Evolutionary conservation across 1,140 invertebrate genomes (phyloP).

Genomic region (Nomia melanderi): DNA sequence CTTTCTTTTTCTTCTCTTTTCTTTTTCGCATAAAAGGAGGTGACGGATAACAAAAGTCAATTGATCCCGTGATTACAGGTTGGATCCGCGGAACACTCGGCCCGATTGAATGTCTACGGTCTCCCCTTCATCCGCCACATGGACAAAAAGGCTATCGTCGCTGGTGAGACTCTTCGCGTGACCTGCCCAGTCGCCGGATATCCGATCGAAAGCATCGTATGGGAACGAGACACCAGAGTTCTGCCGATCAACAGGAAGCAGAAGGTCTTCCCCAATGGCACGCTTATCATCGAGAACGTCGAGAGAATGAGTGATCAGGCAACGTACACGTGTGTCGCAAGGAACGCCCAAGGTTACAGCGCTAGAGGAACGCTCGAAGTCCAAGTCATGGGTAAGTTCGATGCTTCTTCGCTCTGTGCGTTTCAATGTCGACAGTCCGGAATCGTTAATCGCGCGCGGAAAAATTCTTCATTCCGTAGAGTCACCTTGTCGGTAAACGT

Average conservation of each 20-base stretch:
- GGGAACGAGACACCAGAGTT: constrained; percentile 91
- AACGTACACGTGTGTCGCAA: constrained; percentile 95
- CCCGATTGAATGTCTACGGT: constrained; percentile 95
- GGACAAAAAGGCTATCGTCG: constrained; percentile 97
- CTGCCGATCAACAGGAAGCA: constrained; percentile 97
- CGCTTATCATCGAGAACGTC: constrained; percentile 95
- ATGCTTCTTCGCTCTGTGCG: background rate
- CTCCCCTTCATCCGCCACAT: constrained; percentile 93
- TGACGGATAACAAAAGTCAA: background rate
- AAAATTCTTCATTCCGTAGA: too few species aligned
- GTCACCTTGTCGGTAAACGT: too few species aligned
- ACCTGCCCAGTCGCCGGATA: constrained; percentile 97
- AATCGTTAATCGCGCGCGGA: background rate
- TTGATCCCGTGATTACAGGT: constrained; percentile 80
- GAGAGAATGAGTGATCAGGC: constrained; percentile 96
- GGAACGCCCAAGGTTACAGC: constrained; percentile 93
- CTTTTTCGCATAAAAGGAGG: too few species aligned
- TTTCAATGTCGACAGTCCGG: background rate
- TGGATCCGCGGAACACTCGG: constrained; percentile 92
- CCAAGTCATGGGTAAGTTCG: constrained; percentile 95
- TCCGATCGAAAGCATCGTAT: constrained; percentile 95
- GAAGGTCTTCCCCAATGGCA: constrained; percentile 96
- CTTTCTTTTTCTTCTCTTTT: background rate
- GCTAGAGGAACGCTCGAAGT: constrained; percentile 93
- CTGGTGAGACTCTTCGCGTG: constrained; percentile 93